Evolutionary conservation across 2,113 vertebrate species (phyloP).

Genomic region (Tupaia chinensis): DNA sequence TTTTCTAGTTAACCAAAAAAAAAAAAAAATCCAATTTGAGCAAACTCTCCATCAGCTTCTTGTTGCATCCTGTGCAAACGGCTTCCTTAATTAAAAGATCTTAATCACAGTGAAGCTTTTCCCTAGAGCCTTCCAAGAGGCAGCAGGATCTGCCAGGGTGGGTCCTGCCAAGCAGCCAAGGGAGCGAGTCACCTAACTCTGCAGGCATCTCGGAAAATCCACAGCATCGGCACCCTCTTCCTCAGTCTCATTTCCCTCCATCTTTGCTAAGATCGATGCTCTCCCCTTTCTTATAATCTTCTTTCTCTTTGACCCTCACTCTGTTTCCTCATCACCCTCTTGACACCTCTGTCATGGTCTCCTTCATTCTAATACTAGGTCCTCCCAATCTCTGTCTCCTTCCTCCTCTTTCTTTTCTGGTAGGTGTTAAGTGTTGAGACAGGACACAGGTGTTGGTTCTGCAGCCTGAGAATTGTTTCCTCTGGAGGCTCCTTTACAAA

Average conservation of each 20-base stretch:
- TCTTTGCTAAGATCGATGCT: not conserved
- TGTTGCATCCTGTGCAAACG: constrained; percentile 77
- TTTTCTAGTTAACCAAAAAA: constrained; percentile 72
- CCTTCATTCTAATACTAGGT: not conserved
- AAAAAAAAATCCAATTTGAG: constrained; percentile 80
- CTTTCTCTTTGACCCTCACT: not conserved
- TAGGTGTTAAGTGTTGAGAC: not conserved
- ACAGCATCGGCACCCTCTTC: not conserved
- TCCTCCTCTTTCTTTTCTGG: not conserved
- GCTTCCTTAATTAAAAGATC: constrained; percentile 88
- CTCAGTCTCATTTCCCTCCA: not conserved
- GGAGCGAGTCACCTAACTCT: not conserved
- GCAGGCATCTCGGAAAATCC: not conserved
- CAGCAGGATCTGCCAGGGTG: constrained; percentile 23
- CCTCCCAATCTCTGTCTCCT: not conserved
- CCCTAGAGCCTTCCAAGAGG: constrained; percentile 71
- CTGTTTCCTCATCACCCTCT: not conserved
- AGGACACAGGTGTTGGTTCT: not conserved
- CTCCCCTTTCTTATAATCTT: not conserved
- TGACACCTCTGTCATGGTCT: not conserved
- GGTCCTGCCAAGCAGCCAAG: not conserved
- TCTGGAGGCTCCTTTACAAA: not conserved
- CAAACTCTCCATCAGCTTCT: constrained; percentile 81
- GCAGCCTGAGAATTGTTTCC: not conserved
- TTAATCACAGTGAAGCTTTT: constrained; percentile 82